Base-by-base conservation (phyloP, 2,888 invertebrate species). In the Erannis defoliaria region DNA sequence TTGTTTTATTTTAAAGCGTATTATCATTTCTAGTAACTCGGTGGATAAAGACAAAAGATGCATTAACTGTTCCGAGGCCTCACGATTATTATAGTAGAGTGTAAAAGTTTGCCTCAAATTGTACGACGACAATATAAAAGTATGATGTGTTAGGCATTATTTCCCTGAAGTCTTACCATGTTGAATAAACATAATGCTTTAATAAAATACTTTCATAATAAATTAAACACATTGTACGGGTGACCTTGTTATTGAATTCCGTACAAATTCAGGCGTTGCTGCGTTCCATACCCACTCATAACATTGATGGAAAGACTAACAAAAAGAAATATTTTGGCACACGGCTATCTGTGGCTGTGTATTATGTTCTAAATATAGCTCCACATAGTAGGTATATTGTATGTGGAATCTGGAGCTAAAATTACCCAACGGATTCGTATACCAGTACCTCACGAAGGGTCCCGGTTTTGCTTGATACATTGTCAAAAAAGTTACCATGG, bases 201-300 rank as follows among this genome's bases (percentile, higher is more conserved):
- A n/a, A 33, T 42, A 40, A 56, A 56, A 56, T 31, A 33, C 29
- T 46, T 46, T 53, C 59, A 48, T 53, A 59, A 59, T 33, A 46
- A 35, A 57, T 43, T 57, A 19, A 46, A 23, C 35, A 43, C 38
- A 53, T 43, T 50, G 48, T 50, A 26, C n/a, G 35, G 18, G 9
- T 26, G 53, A 62, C 48, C 46, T 62, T 64, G 64, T 62, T 64
- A 58, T 62, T 57, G 23, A 53, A 37, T 58, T 55, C 49, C 45
- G 37, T 45, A 35, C 16, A 31, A 40, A 26, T 21, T 50, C 38
- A 33, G 16, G 23, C 53, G 53, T 14, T 35, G 5, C 10, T 5
- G 19, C 35, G 31, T 23, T 51, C 46, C 40, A 29, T 37, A 29
- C 23, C 4, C 42, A 21, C 5, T 33, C 35, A 46, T 56, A 46